These are phyloP conservation scores for Horisme vitalbata DNA, from an alignment of 2,888 invertebrate species.

Conservation along the genomic window DNA sequence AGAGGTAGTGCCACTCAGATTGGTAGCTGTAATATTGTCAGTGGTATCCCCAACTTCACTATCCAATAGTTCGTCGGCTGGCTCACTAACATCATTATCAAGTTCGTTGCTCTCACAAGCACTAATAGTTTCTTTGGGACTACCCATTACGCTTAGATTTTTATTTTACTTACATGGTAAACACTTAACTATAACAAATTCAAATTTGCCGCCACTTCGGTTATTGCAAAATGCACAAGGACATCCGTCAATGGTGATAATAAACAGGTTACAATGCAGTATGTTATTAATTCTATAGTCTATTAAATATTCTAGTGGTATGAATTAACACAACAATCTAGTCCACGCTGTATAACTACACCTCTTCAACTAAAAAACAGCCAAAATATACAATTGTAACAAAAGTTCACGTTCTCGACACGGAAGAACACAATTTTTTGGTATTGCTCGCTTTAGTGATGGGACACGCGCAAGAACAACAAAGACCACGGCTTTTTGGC, in stretches of 20 bases:
- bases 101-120: constrained; percentile 51
- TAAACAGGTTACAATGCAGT: constrained; percentile 77
- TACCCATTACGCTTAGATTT: constrained; percentile 62
- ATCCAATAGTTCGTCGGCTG: constrained; percentile 59
- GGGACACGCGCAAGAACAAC: too few relatives aligned
- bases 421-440: constrained; percentile 24
- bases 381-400: constrained; percentile 12
- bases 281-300: constrained; percentile 39
- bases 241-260: constrained; percentile 80
- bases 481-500: too few relatives aligned
- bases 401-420: constrained; percentile 13
- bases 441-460: constrained; percentile 17
- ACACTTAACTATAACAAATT: constrained; percentile 52
- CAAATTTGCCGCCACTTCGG: constrained; percentile 78
- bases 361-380: constrained; percentile 11
- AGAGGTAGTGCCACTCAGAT: constrained; percentile 44
- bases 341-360: constrained; percentile 19
- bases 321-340: neutral
- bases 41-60: constrained; percentile 55
- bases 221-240: constrained; percentile 77
- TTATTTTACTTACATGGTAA: constrained; percentile 52
- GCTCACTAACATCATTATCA: constrained; percentile 53
- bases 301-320: neutral
- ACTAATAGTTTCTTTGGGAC: constrained; percentile 62
- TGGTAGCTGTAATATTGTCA: constrained; percentile 51